Evolutionary conservation across 2,113 vertebrate species (phyloP).

Genomic region (Mesitornis unicolor): DNA sequence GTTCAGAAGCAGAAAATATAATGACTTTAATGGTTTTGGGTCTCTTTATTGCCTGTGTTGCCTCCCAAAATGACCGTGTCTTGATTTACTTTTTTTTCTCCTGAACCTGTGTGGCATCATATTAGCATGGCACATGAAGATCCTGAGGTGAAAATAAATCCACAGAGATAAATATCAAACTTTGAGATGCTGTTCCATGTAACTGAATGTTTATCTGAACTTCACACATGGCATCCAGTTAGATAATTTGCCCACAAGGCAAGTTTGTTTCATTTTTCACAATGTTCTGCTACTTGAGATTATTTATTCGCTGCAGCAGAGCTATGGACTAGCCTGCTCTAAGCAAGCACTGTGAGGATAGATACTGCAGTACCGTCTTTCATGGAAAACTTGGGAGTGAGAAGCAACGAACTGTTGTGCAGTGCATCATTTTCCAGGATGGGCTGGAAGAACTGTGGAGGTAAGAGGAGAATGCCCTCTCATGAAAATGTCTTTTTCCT

Average conservation of each 20-base stretch:
- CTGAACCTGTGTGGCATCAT: constrained; percentile 14
- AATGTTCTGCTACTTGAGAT: constrained; percentile 55
- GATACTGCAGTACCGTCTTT: neutral
- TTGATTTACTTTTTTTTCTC: neutral
- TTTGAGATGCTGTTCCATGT: constrained; percentile 9
- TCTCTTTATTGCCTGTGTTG: neutral
- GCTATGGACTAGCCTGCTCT: constrained; percentile 30
- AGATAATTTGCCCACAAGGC: constrained; percentile 55
- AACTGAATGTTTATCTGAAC: constrained; percentile 35
- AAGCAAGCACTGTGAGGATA: neutral
- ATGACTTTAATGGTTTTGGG: neutral
- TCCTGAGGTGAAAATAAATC: constrained; percentile 61
- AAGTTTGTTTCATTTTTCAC: constrained; percentile 37
- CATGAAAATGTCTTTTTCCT: neutral
- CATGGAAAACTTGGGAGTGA: neutral
- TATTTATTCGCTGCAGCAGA: constrained; percentile 57
- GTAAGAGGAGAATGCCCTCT: constrained; percentile 32
- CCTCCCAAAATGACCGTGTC: neutral
- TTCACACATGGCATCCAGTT: constrained; percentile 36
- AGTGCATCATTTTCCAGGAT: neutral
- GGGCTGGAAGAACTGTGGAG: constrained; percentile 2
- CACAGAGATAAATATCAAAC: constrained; percentile 44
- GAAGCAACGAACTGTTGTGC: neutral
- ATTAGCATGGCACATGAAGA: neutral
- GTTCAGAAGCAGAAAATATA: constrained; percentile 15